Evolutionary conservation across 2,113 vertebrate genomes (phyloP).

Genomic region (Daphoenositta chrysoptera): DNA sequence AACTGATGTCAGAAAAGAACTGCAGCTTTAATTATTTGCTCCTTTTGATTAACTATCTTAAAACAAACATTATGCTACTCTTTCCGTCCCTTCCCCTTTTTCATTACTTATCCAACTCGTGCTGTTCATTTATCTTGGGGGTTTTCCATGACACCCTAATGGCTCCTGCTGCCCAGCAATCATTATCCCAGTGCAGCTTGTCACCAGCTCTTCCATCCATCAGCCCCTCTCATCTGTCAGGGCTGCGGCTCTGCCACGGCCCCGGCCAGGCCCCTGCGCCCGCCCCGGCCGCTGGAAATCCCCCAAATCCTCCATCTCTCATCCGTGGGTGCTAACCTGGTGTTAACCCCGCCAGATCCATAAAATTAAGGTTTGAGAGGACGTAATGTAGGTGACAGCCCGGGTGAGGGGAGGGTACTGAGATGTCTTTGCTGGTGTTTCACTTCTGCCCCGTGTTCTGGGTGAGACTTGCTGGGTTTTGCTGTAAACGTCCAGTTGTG

Average conservation of each 20-base stretch:
- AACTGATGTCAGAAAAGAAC: background rate
- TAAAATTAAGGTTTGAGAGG: background rate
- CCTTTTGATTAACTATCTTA: constrained; percentile 31
- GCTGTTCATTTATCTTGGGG: constrained; percentile 56
- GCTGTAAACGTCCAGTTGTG: background rate
- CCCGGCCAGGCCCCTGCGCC: background rate
- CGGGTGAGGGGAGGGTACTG: rapidly evolving
- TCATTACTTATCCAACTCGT: constrained; percentile 17
- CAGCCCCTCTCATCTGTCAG: constrained; percentile 42
- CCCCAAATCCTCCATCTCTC: background rate
- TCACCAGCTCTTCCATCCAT: constrained; percentile 46
- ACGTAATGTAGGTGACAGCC: background rate
- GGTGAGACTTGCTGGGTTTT: background rate
- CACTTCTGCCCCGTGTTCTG: background rate
- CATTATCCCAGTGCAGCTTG: constrained; percentile 50
- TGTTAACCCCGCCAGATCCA: background rate
- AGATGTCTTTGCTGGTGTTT: background rate
- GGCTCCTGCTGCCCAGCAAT: constrained; percentile 61
- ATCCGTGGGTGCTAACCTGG: background rate
- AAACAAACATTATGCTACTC: constrained; percentile 43
- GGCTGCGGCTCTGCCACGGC: background rate
- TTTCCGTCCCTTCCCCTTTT: background rate
- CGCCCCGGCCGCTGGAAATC: background rate
- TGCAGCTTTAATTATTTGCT: background rate
- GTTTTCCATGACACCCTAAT: constrained; percentile 55